Conservation (phyloP, 2,888 invertebrate species). For the Drosophila yooni region DNA sequence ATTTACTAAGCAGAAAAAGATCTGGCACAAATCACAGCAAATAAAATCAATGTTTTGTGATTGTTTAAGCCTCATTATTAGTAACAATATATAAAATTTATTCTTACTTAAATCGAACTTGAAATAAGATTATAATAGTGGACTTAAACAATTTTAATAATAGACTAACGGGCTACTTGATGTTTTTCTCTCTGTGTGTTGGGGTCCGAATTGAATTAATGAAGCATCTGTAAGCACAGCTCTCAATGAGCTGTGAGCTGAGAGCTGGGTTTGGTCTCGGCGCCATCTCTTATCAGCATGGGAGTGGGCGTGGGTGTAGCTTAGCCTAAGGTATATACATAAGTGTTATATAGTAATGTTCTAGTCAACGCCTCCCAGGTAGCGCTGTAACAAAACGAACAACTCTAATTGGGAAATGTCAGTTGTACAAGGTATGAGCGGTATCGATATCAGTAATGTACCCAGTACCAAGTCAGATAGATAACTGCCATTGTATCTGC, state of each 20-base stretch:
- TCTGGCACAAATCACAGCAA: not conserved
- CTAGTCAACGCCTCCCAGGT: slow-evolving; percentile 34
- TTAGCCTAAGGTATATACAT: not conserved
- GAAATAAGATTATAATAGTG: not conserved
- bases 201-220: slow-evolving; percentile 19
- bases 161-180: not conserved
- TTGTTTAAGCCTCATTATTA: not conserved
- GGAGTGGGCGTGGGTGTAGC: slow-evolving; percentile 23
- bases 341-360: not conserved
- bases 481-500: slow-evolving; percentile 63
- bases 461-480: slow-evolving; percentile 39
- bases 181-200: slow-evolving; percentile 4
- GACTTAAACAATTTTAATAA: not conserved
- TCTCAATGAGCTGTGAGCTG: slow-evolving; percentile 14
- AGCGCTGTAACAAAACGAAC: slow-evolving; percentile 45
- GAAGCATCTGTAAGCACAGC: slow-evolving; percentile 28
- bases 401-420: slow-evolving; percentile 79
- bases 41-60: not conserved
- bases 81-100: not conserved
- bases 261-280: slow-evolving; percentile 48
- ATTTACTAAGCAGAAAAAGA: not conserved
- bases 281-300: slow-evolving; percentile 37
- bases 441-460: slow-evolving; percentile 43
- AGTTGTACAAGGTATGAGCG: slow-evolving; percentile 24
- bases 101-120: not conserved